Evolutionary conservation across 1,140 invertebrate species (phyloP), one percentile per base, ranked within the genome.

Genomic region (Drosophila bifasciata): DNA sequence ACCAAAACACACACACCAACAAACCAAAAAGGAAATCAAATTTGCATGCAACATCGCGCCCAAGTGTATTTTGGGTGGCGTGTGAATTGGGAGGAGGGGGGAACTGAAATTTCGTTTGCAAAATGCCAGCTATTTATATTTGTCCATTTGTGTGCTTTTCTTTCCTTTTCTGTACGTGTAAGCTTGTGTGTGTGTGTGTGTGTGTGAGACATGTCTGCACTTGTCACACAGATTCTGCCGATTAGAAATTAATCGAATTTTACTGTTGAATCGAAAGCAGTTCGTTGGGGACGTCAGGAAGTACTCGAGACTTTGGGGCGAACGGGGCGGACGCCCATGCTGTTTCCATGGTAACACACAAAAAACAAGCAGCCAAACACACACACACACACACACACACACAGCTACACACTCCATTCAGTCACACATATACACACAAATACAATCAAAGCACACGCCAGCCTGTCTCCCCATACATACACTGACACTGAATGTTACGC

Each of bases 161-260:
- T 55, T 53, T 36, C 9, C 32, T 13, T 36, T 36, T 11, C 11
- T 36, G 11, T 36, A 13, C 9, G 55, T 19, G 50, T 0, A 23
- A 8, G 41, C 9, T 13, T 36, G 40, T 48, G 9, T 23, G 6
- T n/a, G 19, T 32, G 40, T 46, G 53, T 50, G 55, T 45, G 41
- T 48, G 59, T 46, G 15, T 25, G 50, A 23, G 40, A 41, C 60
- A 67, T 68, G 60, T 76, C 62, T 83, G 84, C 79, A 76, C 79
- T 88, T 89, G 83, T 83, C 83, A 72, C 60, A 77, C 75, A 79
- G 84, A 88, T 88, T 76, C 68, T 80, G 73, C 84, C 86, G 83
- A 88, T 88, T 88, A 88, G 84, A 83, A 88, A 88, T 88, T 88
- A 88, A 88, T 88, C 83, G 83, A 88, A 88, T 88, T 88, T 88